These are phyloP conservation scores for Heliconius erato DNA, from an alignment of 2,888 invertebrate species.

Conservation along the genomic window DNA sequence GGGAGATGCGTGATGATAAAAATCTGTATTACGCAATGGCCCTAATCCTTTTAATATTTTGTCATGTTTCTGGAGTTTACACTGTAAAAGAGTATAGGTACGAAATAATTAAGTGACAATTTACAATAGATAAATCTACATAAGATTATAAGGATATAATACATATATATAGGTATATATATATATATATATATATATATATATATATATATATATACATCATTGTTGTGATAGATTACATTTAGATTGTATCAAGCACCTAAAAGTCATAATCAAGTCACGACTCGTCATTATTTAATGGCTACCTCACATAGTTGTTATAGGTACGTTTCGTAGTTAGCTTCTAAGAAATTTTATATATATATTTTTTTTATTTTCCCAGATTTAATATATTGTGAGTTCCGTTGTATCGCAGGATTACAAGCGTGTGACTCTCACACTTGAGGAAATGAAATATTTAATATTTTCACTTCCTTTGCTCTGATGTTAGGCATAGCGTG, in stretches of 20 bases:
- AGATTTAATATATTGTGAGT: neutral
- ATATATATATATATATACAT: neutral
- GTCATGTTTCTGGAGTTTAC: too few relatives aligned
- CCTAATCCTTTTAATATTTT: too few relatives aligned
- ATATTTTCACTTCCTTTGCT: too few relatives aligned
- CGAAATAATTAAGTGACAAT: constrained; percentile 11
- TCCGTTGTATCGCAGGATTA: too few relatives aligned
- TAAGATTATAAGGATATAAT: neutral
- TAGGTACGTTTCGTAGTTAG: neutral
- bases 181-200: too few relatives aligned
- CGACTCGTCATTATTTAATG: neutral
- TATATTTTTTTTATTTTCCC: neutral
- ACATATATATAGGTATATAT: neutral
- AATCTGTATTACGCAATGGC: too few relatives aligned
- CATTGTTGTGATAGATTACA: neutral
- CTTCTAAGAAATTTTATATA: neutral
- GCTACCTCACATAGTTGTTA: constrained; percentile 1
- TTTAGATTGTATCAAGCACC: constrained; percentile 7
- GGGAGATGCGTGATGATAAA: too few relatives aligned
- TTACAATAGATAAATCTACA: neutral
- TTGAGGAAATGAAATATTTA: too few relatives aligned
- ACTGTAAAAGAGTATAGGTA: too few relatives aligned
- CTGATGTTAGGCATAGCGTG: too few relatives aligned
- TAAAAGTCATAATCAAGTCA: constrained; percentile 16
- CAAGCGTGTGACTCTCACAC: too few relatives aligned